Conservation (phyloP, 2,888 invertebrate species). For the Patella depressa region DNA sequence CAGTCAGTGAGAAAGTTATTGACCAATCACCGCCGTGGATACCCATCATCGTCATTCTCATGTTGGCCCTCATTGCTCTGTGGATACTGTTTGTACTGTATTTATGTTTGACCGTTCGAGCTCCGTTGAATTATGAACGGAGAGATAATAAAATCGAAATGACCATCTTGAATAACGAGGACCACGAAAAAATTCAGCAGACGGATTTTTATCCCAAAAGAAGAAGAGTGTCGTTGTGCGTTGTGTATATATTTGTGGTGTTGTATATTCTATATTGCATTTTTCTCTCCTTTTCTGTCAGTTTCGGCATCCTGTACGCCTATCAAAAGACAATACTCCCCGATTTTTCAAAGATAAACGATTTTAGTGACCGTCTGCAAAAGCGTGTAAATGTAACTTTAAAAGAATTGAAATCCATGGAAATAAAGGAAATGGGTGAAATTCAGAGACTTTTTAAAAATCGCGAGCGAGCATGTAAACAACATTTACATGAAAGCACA, state of each 20-base stretch:
- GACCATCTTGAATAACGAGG: constrained; percentile 45
- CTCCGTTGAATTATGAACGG: constrained; percentile 31
- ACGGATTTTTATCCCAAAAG: neutral
- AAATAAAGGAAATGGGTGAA: constrained; percentile 46
- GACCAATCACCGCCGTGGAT: constrained; percentile 46
- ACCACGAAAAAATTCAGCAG: constrained; percentile 25
- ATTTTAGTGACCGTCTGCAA: constrained; percentile 54
- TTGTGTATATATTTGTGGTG: constrained; percentile 47
- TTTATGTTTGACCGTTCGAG: constrained; percentile 33
- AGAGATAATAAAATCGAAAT: constrained; percentile 38
- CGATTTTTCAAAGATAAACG: constrained; percentile 46
- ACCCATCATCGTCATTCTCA: constrained; percentile 46
- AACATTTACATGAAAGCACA: constrained; percentile 49
- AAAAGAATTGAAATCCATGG: constrained; percentile 46
- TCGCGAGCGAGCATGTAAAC: constrained; percentile 54
- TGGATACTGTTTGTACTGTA: constrained; percentile 36
- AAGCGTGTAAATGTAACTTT: constrained; percentile 47
- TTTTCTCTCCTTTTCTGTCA: constrained; percentile 59
- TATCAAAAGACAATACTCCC: constrained; percentile 47
- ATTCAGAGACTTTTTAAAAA: constrained; percentile 48
- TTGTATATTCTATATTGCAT: constrained; percentile 59
- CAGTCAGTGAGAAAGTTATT: constrained; percentile 7
- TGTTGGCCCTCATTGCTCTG: constrained; percentile 35
- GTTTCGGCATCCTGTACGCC: constrained; percentile 58
- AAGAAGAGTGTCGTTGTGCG: constrained; percentile 38